Base-by-base conservation (phyloP, 64 coral and sea anemone genomes). In the Anthopleura sola region DNA sequence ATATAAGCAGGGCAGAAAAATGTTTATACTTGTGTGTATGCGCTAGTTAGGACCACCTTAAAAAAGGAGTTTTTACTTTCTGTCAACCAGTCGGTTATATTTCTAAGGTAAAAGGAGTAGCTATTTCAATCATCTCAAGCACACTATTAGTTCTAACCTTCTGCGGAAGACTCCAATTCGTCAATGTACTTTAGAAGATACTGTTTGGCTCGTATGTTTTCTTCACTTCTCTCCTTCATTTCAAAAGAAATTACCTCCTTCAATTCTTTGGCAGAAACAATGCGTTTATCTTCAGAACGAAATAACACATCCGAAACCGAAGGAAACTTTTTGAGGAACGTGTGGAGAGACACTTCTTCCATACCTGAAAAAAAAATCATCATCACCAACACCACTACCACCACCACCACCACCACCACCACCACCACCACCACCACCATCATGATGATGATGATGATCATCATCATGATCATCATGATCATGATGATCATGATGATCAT, bases 111-210 rank as follows among this genome's bases (percentile, higher is more conserved):
- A 62, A 62, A 3, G 5, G 21, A 16, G 14, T 17, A 58, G 55
- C 21, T 58, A 58, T 17, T 58, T 58, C 55, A 58, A 17, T 58
- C 16, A 18, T 11, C 3, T 58, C 55, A 58, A 58, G 14, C 18
- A 24, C 58, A 2, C 10, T 62, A 9, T 62, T 62, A 36, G 58
- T 62, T 14, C 58, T 62, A 36, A 87, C 86, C 86, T 79, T 87
- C 75, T 44, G 53, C 33, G 26, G 66, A 51, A 44, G 51, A 87
- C 28, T 62, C 58, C 15, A 62, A 14, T 62, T 62, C 58, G 15
- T 62, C 58, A 14, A 62, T 62, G 58, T 62, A 62, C 3, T 9
- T 62, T 62, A 14, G 7, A 13, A 60, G 20, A n/a, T 24, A 60
- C 57, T 60, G 7, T 20, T 12, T 12, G 24, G 57, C 13, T n/a